phyloP scores from a whole-genome alignment of 2,888 invertebrate species.

The Platypus cylindrus region DNA sequence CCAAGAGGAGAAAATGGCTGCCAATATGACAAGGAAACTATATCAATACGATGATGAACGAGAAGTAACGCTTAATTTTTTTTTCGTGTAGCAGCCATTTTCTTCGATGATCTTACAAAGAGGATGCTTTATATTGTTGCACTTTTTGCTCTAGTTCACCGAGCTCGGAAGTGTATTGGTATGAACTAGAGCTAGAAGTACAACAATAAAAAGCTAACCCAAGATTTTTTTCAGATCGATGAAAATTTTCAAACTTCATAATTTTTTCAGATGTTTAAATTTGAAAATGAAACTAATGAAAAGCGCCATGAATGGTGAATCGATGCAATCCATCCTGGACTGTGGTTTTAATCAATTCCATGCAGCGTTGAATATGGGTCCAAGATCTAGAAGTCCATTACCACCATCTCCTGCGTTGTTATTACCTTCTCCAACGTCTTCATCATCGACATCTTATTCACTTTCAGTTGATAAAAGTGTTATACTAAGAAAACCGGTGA shows the following conservation, averaged over 20 bases:
- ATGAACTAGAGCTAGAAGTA: too few relatives aligned
- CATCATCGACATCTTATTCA: constrained; percentile 5
- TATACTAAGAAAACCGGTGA: constrained; percentile 11
- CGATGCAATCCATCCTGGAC: constrained; percentile 41
- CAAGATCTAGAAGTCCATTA: constrained; percentile 69
- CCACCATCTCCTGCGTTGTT: constrained; percentile 41
- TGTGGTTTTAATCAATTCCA: constrained; percentile 65
- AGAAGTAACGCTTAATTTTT: constrained; percentile 2
- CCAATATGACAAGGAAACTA: too few relatives aligned
- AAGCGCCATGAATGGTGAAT: constrained; percentile 61
- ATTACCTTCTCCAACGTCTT: constrained; percentile 2
- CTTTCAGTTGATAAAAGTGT: constrained; percentile 4
- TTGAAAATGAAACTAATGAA: constrained; percentile 82
- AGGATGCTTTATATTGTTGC: too few relatives aligned
- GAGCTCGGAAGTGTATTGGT: too few relatives aligned
- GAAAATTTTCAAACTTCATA: too few relatives aligned
- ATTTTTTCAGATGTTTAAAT: constrained; percentile 52
- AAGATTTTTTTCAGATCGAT: too few relatives aligned
- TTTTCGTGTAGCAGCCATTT: not conserved
- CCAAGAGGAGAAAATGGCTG: too few relatives aligned
- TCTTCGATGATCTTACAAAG: too few relatives aligned
- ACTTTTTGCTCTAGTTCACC: too few relatives aligned
- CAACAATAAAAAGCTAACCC: too few relatives aligned
- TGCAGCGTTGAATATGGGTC: constrained; percentile 63
- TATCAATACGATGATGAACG: too few relatives aligned